A percentile compares a stretch with the other conserved stretches of the same genome.
These are phyloP conservation scores for Salmo trutta DNA, from an alignment of 2,797 vertebrate genomes.

Conservation along the genomic window DNA sequence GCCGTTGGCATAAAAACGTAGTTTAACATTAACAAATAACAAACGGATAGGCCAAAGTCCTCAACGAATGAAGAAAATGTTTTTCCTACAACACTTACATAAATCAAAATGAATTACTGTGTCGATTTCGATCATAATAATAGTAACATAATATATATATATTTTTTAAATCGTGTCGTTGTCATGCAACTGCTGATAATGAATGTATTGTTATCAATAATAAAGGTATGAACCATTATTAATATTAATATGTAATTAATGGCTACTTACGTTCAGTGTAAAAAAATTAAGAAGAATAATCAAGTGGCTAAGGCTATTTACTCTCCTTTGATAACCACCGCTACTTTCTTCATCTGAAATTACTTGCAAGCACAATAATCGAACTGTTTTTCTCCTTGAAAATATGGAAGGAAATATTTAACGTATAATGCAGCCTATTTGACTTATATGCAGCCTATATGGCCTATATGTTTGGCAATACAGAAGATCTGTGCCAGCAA, in stretches of 20 bases:
- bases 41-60: background rate
- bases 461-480: too few relatives aligned
- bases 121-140: background rate
- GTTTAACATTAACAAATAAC: background rate
- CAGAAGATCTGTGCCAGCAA: too few relatives aligned
- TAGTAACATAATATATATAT: background rate
- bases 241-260: background rate
- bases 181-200: background rate
- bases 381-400: background rate
- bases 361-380: background rate
- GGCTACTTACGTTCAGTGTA: background rate
- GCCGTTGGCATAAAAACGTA: background rate
- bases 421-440: background rate
- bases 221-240: background rate
- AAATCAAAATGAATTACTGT: background rate
- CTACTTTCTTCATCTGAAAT: too few relatives aligned
- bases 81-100: background rate
- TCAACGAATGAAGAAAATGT: background rate
- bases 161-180: background rate
- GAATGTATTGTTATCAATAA: background rate
- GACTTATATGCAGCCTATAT: background rate
- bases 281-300: background rate
- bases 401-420: background rate
- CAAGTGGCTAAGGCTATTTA: background rate
- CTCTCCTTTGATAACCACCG: background rate